A percentile compares a stretch with the other conserved stretches of the same genome.
These are phyloP conservation scores for Brachyistius frenatus DNA, from an alignment of 2,113 vertebrate species.

Conservation along the genomic window DNA sequence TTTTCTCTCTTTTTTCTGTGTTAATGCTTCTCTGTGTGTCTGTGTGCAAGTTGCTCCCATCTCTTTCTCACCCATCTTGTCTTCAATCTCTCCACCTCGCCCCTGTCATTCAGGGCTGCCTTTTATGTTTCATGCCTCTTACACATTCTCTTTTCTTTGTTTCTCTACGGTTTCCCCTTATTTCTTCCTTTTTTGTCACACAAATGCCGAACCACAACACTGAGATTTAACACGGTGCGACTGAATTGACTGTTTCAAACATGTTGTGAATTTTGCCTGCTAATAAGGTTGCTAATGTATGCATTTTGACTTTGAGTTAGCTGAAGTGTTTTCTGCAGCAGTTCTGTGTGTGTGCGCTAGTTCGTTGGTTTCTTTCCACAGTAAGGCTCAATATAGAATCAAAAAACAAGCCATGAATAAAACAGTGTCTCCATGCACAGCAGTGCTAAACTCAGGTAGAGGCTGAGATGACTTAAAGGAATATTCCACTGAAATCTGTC, in stretches of 20 bases:
- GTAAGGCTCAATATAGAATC: slow-evolving; percentile 47
- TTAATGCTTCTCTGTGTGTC: slow-evolving; percentile 7
- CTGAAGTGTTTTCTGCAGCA: slow-evolving; percentile 8
- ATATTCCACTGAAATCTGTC: slow-evolving; percentile 42
- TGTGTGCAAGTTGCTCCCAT: not conserved
- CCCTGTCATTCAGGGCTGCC: slow-evolving; percentile 27
- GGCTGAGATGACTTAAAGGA: slow-evolving; percentile 36
- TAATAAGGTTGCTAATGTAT: slow-evolving; percentile 43
- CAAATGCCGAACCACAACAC: slow-evolving; percentile 25
- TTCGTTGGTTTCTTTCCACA: slow-evolving; percentile 22
- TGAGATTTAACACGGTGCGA: slow-evolving; percentile 11
- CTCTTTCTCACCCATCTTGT: slow-evolving; percentile 29
- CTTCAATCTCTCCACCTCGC: slow-evolving; percentile 43
- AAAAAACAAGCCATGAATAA: slow-evolving; percentile 53
- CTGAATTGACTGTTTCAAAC: slow-evolving; percentile 24
- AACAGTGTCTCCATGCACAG: slow-evolving; percentile 23
- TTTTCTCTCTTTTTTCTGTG: slow-evolving; percentile 16
- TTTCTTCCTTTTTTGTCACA: slow-evolving; percentile 44
- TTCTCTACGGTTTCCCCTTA: slow-evolving; percentile 28
- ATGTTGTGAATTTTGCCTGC: slow-evolving; percentile 2
- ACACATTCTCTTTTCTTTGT: not conserved
- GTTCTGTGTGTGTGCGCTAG: slow-evolving; percentile 27
- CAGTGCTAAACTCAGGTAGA: slow-evolving; percentile 19
- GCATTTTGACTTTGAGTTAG: slow-evolving; percentile 41
- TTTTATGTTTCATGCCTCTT: slow-evolving; percentile 33